These are phyloP conservation scores for Drosophila aldrichi DNA, from an alignment of 2,888 invertebrate genomes.

Conservation along the genomic window DNA sequence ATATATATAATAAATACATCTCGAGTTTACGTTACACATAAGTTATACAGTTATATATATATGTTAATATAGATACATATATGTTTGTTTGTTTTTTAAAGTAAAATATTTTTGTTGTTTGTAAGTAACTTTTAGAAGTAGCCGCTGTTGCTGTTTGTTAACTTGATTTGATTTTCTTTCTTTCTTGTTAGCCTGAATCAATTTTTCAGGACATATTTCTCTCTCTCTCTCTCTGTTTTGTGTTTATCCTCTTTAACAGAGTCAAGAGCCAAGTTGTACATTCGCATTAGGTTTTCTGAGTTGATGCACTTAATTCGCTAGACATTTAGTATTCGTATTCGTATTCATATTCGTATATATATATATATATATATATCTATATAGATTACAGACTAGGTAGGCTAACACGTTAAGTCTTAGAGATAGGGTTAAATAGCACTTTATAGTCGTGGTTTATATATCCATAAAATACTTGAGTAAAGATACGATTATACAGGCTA, in stretches of 20 bases:
- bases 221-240: neutral
- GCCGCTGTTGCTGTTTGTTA: conserved; percentile 31
- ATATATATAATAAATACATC: conserved; percentile 64
- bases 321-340: conserved; percentile 37
- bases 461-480: conserved; percentile 77
- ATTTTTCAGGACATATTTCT: neutral
- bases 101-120: conserved; percentile 12
- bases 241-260: neutral
- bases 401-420: conserved; percentile 74
- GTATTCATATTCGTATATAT: conserved; percentile 37
- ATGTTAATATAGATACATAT: conserved; percentile 21
- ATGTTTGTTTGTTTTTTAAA: conserved; percentile 6
- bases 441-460: conserved; percentile 52
- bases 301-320: conserved; percentile 13
- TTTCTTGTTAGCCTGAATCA: neutral
- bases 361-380: conserved; percentile 1
- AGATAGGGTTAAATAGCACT: conserved; percentile 74
- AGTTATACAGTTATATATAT: conserved; percentile 13
- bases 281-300: conserved; percentile 21
- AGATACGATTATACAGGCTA: conserved; percentile 67
- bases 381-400: conserved; percentile 43
- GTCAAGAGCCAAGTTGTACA: conserved; percentile 27
- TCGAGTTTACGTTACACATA: conserved; percentile 51
- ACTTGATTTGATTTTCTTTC: neutral
- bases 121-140: conserved; percentile 30